A percentile compares a stretch with the other conserved stretches of the same genome.
phyloP scores from a whole-genome alignment of 1,140 invertebrate species.

The Phocides pigmalion region DNA sequence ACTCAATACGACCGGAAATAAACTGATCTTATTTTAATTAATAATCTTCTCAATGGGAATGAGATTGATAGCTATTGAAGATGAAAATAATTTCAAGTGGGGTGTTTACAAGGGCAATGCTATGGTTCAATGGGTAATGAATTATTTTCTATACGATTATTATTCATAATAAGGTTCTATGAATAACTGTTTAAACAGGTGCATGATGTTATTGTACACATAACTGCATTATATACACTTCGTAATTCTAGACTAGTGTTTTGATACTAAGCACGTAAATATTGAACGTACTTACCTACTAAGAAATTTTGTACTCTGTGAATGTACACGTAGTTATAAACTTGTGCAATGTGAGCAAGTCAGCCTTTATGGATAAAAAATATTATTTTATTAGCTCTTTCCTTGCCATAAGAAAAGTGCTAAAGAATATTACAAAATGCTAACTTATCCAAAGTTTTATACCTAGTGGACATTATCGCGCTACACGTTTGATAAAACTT shows the following conservation, averaged over 20 bases:
- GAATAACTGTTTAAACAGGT: not conserved
- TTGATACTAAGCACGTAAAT: slow-evolving; percentile 1
- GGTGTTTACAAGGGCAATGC: not conserved
- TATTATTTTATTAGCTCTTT: too few relatives aligned
- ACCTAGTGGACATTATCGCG: too few relatives aligned
- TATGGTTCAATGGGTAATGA: not conserved
- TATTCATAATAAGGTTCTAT: not conserved
- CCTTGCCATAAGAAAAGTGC: too few relatives aligned
- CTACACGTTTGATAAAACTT: too few relatives aligned
- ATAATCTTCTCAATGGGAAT: not conserved
- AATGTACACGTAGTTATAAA: too few relatives aligned
- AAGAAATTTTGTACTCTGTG: too few relatives aligned
- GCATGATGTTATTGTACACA: not conserved
- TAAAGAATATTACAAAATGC: too few relatives aligned
- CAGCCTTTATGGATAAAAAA: too few relatives aligned
- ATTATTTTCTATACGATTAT: not conserved
- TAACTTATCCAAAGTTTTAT: too few relatives aligned
- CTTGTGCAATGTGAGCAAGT: too few relatives aligned
- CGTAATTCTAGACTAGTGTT: not conserved
- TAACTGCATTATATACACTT: not conserved
- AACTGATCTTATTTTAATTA: not conserved
- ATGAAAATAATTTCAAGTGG: slow-evolving; percentile 11
- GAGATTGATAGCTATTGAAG: not conserved
- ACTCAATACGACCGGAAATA: too few relatives aligned
- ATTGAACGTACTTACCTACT: too few relatives aligned